Percentiles rank a stretch among this genome's conserved stretches.
These are phyloP conservation scores for Eutrigla gurnardus DNA, from an alignment of 2,797 vertebrate species.

Conservation along the genomic window DNA sequence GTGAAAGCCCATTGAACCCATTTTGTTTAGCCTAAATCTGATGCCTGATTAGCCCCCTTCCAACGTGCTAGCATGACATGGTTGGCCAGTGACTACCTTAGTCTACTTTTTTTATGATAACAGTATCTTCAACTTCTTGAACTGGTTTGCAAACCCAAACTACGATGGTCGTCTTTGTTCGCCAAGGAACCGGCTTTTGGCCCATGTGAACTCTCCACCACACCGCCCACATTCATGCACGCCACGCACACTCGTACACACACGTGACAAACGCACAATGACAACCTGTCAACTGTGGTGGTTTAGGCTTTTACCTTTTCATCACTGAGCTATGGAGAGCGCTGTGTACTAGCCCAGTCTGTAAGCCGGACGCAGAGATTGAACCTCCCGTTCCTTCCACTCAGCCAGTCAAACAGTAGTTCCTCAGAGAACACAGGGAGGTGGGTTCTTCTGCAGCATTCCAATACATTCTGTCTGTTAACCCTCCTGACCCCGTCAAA, in stretches of 20 bases:
- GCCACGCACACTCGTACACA: conserved; percentile 16
- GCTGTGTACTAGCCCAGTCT: conserved; percentile 35
- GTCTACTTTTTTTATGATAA: no score
- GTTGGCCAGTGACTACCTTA: no score
- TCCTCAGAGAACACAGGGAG: conserved; percentile 24
- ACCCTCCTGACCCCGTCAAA: conserved; percentile 6
- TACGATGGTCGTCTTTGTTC: conserved; percentile 44
- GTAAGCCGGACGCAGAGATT: conserved; percentile 45
- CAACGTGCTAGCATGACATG: no score
- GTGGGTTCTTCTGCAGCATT: conserved; percentile 14
- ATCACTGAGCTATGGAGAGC: conserved; percentile 41
- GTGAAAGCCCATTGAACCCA: no score
- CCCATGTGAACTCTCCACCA: conserved; percentile 48
- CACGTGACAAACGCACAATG: conserved; percentile 53
- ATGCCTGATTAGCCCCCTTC: no score
- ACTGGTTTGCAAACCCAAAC: conserved; percentile 21
- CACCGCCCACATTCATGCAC: conserved; percentile 33
- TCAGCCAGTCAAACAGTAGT: conserved; percentile 35
- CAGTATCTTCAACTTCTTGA: no score
- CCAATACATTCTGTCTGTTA: conserved; percentile 20
- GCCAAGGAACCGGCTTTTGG: conserved; percentile 44
- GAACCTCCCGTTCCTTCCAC: conserved; percentile 29
- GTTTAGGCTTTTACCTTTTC: conserved; percentile 53
- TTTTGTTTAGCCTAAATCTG: no score
- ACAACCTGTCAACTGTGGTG: conserved; percentile 59